Evolutionary conservation across 2,797 vertebrate species (phyloP).

Genomic region (Lithobates sylvaticus): DNA sequence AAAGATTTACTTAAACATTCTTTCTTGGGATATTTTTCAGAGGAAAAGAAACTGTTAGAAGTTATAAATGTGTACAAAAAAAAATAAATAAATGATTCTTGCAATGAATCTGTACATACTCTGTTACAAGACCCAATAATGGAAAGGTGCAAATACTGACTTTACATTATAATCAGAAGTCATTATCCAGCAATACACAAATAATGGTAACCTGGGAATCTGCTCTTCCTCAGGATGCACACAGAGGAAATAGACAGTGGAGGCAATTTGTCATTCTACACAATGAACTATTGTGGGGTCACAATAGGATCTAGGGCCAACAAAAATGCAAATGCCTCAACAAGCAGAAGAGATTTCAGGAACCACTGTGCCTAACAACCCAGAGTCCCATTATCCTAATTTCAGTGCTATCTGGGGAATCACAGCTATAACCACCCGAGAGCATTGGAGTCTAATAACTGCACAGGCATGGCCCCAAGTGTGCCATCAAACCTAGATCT

Average conservation of each 20-base stretch:
- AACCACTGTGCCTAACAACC: neutral
- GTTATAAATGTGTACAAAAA: neutral
- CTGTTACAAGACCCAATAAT: neutral
- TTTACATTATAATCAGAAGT: neutral
- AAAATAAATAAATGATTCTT: too few relatives aligned
- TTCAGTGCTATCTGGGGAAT: neutral
- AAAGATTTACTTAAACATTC: neutral
- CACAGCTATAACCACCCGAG: conserved; percentile 15
- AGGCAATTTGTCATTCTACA: conserved; percentile 32
- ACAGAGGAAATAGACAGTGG: conserved; percentile 38
- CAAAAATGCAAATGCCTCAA: neutral
- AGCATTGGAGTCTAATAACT: conserved; percentile 6
- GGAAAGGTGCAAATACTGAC: neutral
- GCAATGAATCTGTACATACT: neutral
- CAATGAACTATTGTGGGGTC: conserved; percentile 7
- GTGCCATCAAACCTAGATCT: neutral
- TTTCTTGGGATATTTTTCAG: neutral
- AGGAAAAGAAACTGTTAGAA: neutral
- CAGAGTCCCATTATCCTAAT: conserved; percentile 14
- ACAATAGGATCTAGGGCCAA: neutral
- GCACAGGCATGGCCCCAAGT: neutral
- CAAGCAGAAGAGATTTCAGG: neutral
- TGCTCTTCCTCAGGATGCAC: conserved; percentile 47
- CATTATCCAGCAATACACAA: neutral
- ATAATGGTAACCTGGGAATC: conserved; percentile 19